Conservation (phyloP, 2,888 invertebrate species). For the Brachyptera putata region DNA sequence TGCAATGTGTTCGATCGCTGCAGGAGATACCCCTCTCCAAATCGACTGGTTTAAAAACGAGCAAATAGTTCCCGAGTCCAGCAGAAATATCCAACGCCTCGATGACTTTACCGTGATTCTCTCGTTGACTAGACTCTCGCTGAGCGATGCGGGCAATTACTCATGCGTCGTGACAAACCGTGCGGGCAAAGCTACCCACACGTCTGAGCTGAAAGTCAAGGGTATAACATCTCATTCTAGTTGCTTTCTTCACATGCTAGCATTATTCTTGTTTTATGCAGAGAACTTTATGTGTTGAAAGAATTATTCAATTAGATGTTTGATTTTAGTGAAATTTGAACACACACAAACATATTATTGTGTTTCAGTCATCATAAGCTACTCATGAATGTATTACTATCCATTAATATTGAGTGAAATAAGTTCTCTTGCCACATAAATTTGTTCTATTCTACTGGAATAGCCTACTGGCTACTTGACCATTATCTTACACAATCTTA, state of each 20-base stretch:
- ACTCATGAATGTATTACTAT: no score
- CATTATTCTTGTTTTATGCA: background rate
- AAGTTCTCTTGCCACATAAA: no score
- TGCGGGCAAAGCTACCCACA: conserved; percentile 52
- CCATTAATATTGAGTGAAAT: no score
- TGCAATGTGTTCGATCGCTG: conserved; percentile 44
- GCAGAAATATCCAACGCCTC: conserved; percentile 38
- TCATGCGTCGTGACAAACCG: conserved; percentile 55
- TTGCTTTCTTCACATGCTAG: conserved; percentile 11
- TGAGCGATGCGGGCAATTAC: conserved; percentile 51
- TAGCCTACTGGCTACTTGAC: no score
- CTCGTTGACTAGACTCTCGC: conserved; percentile 46
- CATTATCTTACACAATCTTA: no score
- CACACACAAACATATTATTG: background rate
- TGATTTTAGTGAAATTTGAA: no score
- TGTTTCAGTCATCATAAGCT: no score
- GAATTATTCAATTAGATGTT: background rate
- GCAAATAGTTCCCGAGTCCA: conserved; percentile 34
- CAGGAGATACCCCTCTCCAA: conserved; percentile 41
- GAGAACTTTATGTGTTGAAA: background rate
- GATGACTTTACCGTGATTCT: conserved; percentile 50
- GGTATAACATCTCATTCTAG: conserved; percentile 43
- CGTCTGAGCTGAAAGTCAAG: conserved; percentile 54
- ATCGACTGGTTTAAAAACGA: conserved; percentile 50
- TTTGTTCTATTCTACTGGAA: no score